Evolutionary conservation across 1,140 invertebrate species (phyloP).

Genomic region (Drosophila nigrodunni): DNA sequence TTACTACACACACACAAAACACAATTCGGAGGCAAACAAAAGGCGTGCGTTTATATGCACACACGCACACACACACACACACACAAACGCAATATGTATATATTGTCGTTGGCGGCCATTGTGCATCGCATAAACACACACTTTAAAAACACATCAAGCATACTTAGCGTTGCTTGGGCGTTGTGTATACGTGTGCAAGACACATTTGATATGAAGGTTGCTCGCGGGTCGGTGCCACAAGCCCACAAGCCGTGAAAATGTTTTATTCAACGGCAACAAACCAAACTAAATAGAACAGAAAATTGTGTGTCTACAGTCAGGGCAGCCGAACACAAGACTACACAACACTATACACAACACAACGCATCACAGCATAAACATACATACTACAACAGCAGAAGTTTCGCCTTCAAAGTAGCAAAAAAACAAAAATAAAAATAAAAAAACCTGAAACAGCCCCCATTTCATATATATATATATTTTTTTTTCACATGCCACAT

Average conservation of each 20-base stretch:
- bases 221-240: constrained; percentile 68
- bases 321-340: constrained; percentile 29
- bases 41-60: constrained; percentile 70
- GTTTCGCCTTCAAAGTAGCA: constrained; percentile 57
- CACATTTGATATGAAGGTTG: constrained; percentile 78
- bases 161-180: constrained; percentile 58
- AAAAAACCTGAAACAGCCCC: constrained; percentile 13
- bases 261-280: constrained; percentile 82
- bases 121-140: constrained; percentile 77
- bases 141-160: constrained; percentile 81
- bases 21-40: constrained; percentile 57
- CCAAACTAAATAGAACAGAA: constrained; percentile 82
- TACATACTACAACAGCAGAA: constrained; percentile 49
- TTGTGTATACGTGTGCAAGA: constrained; percentile 57
- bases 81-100: constrained; percentile 34
- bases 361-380: constrained; percentile 24
- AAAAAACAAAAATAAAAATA: constrained; percentile 7
- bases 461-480: constrained; percentile 20
- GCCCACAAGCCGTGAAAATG: constrained; percentile 82
- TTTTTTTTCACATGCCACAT: constrained; percentile 39
- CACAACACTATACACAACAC: constrained; percentile 21
- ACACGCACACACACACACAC: constrained; percentile 46
- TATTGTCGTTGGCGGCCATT: constrained; percentile 57
- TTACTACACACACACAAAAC: constrained; percentile 44
- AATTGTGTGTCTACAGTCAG: constrained; percentile 68